Percentiles rank a stretch among this genome's conserved stretches.
Evolutionary conservation across 2,888 invertebrate species (phyloP).

Genomic region (Diogma glabrata): DNA sequence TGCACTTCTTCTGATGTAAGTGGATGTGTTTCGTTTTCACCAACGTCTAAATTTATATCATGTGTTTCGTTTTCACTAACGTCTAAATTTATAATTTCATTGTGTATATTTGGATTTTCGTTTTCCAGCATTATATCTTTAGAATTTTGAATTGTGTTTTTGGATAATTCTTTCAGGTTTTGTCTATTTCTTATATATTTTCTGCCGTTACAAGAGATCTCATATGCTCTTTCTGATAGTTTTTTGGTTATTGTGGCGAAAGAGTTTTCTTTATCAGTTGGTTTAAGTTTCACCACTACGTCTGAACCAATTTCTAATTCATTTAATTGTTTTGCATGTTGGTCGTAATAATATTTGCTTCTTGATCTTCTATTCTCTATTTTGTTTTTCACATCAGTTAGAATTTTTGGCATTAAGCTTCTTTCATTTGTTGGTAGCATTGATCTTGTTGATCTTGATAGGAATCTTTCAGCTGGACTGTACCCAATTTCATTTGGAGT

Average conservation of each 20-base stretch:
- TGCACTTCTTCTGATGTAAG: too few relatives aligned
- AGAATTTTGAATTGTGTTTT: too few relatives aligned
- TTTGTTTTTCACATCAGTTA: background rate
- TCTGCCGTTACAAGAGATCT: background rate
- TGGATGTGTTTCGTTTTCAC: too few relatives aligned
- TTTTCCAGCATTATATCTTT: too few relatives aligned
- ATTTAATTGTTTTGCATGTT: background rate
- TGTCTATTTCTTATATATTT: background rate
- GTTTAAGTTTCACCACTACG: background rate
- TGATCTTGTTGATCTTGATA: background rate
- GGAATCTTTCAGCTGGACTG: background rate
- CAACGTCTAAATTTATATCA: too few relatives aligned
- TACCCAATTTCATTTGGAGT: background rate
- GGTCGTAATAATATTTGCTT: background rate
- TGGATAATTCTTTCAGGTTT: background rate
- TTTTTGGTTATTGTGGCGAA: background rate
- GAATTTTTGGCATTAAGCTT: background rate
- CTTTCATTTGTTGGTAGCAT: background rate
- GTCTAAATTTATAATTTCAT: too few relatives aligned
- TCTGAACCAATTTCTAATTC: background rate
- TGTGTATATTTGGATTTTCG: too few relatives aligned
- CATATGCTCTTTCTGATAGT: background rate
- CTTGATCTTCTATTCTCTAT: background rate
- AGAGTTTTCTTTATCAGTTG: background rate
- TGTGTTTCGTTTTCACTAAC: too few relatives aligned